These are phyloP conservation scores for Ardeotis arabs DNA, from an alignment of 2,113 vertebrate genomes.

Conservation along the genomic window DNA sequence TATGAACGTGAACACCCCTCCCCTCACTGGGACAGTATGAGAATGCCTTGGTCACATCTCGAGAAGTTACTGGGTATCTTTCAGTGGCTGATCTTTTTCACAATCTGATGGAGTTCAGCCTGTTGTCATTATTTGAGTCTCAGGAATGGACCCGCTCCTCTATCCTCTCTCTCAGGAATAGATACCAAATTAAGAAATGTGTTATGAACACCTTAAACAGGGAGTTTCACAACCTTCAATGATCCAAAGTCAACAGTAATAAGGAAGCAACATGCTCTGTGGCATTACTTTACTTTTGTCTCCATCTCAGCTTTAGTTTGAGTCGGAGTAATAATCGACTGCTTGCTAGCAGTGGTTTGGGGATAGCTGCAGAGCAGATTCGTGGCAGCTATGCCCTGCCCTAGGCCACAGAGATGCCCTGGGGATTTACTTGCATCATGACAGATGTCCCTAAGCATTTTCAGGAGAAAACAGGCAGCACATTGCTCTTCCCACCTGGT, in stretches of 20 bases:
- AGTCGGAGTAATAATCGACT: not conserved
- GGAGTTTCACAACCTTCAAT: not conserved
- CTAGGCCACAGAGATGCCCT: not conserved
- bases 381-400: not conserved
- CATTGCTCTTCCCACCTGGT: not conserved
- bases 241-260: not conserved
- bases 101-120: not conserved
- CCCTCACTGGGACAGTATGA: not conserved
- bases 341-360: not conserved
- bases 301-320: not conserved
- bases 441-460: not conserved
- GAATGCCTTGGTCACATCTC: not conserved
- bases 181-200: not conserved
- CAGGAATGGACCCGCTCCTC: not conserved
- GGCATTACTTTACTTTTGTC: not conserved
- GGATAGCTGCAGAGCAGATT: not conserved
- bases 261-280: not conserved
- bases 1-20: not conserved
- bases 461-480: not conserved
- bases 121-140: not conserved
- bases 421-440: not conserved
- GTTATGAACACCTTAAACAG: not conserved
- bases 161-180: not conserved
- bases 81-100: not conserved
- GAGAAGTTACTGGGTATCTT: not conserved